Evolutionary conservation across 1,140 invertebrate genomes (phyloP).

Genomic region (Trypoxylus dichotomus): DNA sequence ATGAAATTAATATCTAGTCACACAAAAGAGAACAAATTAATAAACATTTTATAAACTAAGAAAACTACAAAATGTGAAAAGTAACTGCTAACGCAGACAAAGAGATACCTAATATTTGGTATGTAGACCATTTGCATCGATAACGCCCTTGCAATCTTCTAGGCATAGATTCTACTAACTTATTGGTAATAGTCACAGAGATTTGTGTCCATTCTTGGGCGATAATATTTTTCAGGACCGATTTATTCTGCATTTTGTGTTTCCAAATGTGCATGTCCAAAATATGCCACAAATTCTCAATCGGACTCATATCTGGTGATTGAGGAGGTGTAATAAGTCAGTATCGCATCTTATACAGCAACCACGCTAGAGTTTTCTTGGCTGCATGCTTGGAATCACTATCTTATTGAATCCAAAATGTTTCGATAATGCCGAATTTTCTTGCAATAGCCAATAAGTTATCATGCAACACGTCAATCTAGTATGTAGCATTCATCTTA

Average conservation of each 20-base stretch:
- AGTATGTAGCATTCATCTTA: no score
- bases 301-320: not conserved
- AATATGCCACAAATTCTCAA: not conserved
- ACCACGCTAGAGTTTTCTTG: not conserved
- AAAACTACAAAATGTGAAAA: no score
- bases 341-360: no score
- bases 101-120: slow-evolving; percentile 39
- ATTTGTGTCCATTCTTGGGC: slow-evolving; percentile 40
- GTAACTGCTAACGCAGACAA: no score
- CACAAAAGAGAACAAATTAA: no score
- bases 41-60: no score
- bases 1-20: no score
- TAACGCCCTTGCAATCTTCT: slow-evolving; percentile 38
- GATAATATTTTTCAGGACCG: slow-evolving; percentile 34
- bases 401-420: not conserved
- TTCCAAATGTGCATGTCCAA: not conserved
- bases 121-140: slow-evolving; percentile 39
- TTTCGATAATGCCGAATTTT: not conserved
- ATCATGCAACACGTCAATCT: no score
- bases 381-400: not conserved
- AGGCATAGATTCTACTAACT: slow-evolving; percentile 41
- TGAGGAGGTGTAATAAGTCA: not conserved
- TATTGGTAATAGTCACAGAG: slow-evolving; percentile 30
- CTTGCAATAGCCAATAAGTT: not conserved
- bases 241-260: not conserved